Conservation (phyloP, 1,140 invertebrate genomes). For the Platorchestia sp. region DNA sequence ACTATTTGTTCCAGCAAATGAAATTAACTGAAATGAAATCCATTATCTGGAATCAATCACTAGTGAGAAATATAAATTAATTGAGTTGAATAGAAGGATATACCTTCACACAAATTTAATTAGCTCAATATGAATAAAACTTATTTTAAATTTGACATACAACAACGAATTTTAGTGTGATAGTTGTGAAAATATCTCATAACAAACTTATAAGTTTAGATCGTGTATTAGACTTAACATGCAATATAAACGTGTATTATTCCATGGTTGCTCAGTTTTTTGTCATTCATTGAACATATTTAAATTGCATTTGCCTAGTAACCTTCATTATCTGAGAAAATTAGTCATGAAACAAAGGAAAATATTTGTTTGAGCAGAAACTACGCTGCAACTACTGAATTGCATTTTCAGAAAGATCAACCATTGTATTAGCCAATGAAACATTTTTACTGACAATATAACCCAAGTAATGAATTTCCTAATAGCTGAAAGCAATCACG, state of each 20-base stretch:
- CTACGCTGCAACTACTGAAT: neutral
- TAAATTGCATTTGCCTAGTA: neutral
- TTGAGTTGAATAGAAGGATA: neutral
- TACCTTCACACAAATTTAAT: neutral
- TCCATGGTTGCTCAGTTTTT: neutral
- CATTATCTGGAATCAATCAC: neutral
- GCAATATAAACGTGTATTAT: neutral
- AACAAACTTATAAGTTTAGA: too few species aligned
- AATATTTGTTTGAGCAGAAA: neutral
- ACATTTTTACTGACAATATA: too few species aligned
- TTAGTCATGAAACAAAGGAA: neutral
- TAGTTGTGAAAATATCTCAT: neutral
- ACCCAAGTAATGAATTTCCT: too few species aligned
- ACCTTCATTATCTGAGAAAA: neutral
- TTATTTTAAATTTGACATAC: too few species aligned
- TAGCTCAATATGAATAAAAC: neutral
- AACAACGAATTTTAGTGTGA: neutral
- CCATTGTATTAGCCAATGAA: too few species aligned
- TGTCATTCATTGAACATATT: neutral
- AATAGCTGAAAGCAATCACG: too few species aligned
- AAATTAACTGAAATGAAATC: neutral
- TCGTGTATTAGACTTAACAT: neutral
- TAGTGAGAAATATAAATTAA: neutral
- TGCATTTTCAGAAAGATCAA: too few species aligned
- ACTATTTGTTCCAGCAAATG: neutral